phyloP scores from a whole-genome alignment of 2,113 vertebrate genomes.

The Pachycephala philippinensis region DNA sequence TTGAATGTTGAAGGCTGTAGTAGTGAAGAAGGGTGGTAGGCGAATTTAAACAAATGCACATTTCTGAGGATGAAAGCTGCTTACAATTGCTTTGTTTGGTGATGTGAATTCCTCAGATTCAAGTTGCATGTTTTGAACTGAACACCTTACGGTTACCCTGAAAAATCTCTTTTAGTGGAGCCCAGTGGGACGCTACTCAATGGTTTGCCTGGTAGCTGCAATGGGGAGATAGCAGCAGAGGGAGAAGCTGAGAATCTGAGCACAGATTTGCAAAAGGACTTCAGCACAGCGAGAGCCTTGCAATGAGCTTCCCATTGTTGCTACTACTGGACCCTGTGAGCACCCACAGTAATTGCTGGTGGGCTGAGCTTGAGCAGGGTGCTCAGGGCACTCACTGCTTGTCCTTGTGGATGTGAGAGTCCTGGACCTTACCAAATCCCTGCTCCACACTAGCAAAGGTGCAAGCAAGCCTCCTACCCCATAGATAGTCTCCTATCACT shows the following conservation, averaged over 20 bases:
- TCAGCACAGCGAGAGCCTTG: neutral
- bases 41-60: neutral
- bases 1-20: neutral
- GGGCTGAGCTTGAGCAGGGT: neutral
- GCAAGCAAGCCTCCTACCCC: neutral
- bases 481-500: neutral
- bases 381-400: neutral
- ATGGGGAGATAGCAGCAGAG: neutral
- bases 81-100: neutral
- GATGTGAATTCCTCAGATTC: neutral
- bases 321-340: neutral
- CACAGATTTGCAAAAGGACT: neutral
- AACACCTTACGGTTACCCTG: neutral
- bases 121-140: neutral
- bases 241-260: neutral
- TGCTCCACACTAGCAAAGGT: neutral
- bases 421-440: neutral
- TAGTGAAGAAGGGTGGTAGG: neutral
- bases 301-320: neutral
- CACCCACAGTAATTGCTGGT: neutral
- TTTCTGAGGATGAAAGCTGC: neutral
- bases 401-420: neutral
- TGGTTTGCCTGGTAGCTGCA: neutral
- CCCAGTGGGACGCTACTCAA: neutral
- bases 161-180: neutral